Evolutionary conservation across 1,140 invertebrate genomes (phyloP), one percentile per base, ranked within the genome.

Genomic region (Aphelenchoides fujianensis): DNA sequence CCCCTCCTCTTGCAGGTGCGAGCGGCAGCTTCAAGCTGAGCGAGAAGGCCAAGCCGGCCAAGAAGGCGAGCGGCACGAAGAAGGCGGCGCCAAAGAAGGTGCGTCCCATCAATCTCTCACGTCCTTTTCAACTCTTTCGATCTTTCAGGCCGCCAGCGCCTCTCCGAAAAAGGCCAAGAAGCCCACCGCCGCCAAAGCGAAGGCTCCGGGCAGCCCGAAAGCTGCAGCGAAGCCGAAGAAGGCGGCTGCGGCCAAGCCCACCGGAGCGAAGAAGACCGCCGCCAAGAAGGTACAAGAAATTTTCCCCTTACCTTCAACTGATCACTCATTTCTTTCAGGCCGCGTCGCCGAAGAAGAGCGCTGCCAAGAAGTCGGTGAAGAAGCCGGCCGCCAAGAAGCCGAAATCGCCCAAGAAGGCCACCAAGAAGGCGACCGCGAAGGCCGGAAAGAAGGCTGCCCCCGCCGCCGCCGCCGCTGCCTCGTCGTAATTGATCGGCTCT

Each of bases 11-110:
- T n/a, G n/a, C n/a, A 23, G 64, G 69, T 72, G 85, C 85, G 3
- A 79, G 83, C 23, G 85, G 85, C 16, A 84, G 82, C 1, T 86
- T 86, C 77, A 75, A 79, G 69, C 70, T 85, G 30, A 84, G 82
- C 19, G 67, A 79, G n/a, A 37, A 31, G 27, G 55, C 74, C 34
- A n/a, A n/a, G 41, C 57, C n/a, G 76, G 72, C n/a, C 36, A n/a
- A n/a, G n/a, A 9, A 35, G 19, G 35, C 32, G 5, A 81, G 76
- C 72, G 54, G 35, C 3, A 41, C 36, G 57, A 80, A 71, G 53
- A n/a, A n/a, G n/a, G n/a, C n/a, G n/a, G n/a, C n/a, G n/a, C n/a
- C n/a, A n/a, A n/a, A n/a, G n/a, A n/a, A n/a, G n/a, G n/a, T n/a
- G n/a, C n/a, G n/a, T n/a, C n/a, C n/a, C n/a, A n/a, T n/a, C n/a